Percentiles rank a stretch among this genome's conserved stretches.
These are phyloP conservation scores for Babyrousa celebensis DNA, from an alignment of 2,797 vertebrate genomes.

Conservation along the genomic window DNA sequence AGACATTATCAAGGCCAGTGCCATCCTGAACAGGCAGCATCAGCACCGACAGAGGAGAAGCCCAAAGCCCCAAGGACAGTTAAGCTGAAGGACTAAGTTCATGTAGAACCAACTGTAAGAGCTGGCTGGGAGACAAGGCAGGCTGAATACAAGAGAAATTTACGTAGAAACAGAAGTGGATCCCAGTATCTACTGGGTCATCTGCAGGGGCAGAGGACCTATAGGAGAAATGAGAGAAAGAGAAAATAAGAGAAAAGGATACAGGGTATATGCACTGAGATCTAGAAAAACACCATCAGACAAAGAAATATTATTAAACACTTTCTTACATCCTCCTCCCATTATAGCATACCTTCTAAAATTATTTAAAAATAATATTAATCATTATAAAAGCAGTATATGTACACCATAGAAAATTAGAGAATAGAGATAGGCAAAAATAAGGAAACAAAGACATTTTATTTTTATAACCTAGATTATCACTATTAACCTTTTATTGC, in stretches of 20 bases:
- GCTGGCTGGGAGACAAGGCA: background rate
- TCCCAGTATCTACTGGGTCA: background rate
- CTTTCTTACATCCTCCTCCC: background rate
- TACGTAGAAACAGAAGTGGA: background rate
- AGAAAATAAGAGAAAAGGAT: background rate
- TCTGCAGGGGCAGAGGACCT: background rate
- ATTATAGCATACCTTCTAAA: background rate
- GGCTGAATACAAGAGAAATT: background rate
- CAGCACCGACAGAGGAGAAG: background rate
- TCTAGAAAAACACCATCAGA: background rate
- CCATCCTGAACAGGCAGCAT: background rate
- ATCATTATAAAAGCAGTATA: background rate
- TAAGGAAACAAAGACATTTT: conserved; percentile 22
- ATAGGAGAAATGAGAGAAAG: background rate
- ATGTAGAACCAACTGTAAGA: background rate
- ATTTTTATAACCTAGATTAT: conserved; percentile 21
- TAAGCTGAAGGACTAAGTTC: background rate
- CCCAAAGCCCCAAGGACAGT: background rate
- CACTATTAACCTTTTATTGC: conserved; percentile 25
- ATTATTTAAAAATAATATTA: conserved; percentile 53
- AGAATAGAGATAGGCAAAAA: conserved; percentile 21
- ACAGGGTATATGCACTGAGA: background rate
- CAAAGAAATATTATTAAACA: background rate
- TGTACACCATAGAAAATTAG: background rate
- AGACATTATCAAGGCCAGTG: background rate